Percentiles rank a stretch among this genome's conserved stretches.
Evolutionary conservation across 2,797 vertebrate species (phyloP).

Genomic region (Rachycentron canadum): DNA sequence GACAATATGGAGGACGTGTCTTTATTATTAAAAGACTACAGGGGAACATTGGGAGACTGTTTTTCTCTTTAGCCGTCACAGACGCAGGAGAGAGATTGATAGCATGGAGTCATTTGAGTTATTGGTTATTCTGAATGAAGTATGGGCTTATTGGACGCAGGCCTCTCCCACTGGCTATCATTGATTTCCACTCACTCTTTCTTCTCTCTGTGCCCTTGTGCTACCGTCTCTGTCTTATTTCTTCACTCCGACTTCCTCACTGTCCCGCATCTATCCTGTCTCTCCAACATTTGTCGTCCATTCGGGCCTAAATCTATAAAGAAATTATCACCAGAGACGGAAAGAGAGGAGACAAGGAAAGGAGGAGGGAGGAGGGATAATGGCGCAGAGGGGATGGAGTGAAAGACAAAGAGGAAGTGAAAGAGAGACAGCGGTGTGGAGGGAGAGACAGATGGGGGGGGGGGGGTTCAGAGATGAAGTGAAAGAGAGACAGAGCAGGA

Average conservation of each 20-base stretch:
- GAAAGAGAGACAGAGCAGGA: constrained; percentile 73
- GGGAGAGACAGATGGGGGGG: constrained; percentile 66
- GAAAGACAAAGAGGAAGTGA: constrained; percentile 76
- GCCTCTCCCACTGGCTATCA: constrained; percentile 72
- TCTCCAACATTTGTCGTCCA: constrained; percentile 25
- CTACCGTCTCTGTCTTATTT: constrained; percentile 42
- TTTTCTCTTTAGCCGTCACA: constrained; percentile 58
- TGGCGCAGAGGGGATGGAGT: constrained; percentile 55
- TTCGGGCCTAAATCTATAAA: constrained; percentile 35
- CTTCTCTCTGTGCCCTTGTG: constrained; percentile 76
- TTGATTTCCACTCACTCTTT: constrained; percentile 84
- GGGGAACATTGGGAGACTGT: constrained; percentile 27
- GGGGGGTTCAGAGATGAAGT: constrained; percentile 39
- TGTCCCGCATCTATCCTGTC: constrained; percentile 48
- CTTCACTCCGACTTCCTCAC: constrained; percentile 35
- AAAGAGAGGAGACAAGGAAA: not conserved
- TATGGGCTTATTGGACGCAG: constrained; percentile 78
- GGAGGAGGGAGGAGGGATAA: constrained; percentile 31
- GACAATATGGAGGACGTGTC: constrained; percentile 38
- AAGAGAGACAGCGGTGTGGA: constrained; percentile 58
- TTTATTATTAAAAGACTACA: constrained; percentile 51
- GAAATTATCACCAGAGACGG: constrained; percentile 46
- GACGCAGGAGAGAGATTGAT: constrained; percentile 80
- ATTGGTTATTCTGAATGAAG: constrained; percentile 85
- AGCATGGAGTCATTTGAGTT: constrained; percentile 75